Percentiles rank a stretch among this genome's conserved stretches.
These are phyloP conservation scores for Diabrotica balteata DNA, from an alignment of 2,888 invertebrate genomes.

Conservation along the genomic window DNA sequence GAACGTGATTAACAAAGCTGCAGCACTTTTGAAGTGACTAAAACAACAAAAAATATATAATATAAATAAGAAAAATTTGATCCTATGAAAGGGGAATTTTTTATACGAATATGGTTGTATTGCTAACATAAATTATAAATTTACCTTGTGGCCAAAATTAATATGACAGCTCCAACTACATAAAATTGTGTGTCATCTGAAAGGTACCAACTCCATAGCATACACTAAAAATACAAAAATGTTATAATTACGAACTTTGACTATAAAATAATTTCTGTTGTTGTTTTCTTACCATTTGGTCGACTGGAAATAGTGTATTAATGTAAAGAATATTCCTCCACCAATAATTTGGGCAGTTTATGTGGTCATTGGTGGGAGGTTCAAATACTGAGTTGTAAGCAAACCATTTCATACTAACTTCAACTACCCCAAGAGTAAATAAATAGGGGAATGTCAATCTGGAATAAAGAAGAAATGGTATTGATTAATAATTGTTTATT, in stretches of 20 bases:
- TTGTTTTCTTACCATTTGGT: conserved; percentile 74
- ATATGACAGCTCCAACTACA: conserved; percentile 78
- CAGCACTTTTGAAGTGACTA: conserved; percentile 81
- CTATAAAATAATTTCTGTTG: too few species aligned
- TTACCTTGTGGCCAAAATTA: conserved; percentile 77
- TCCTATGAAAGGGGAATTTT: too few species aligned
- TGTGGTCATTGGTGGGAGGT: conserved; percentile 80
- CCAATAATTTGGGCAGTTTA: conserved; percentile 85
- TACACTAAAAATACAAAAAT: conserved; percentile 69
- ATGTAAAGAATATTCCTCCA: conserved; percentile 88
- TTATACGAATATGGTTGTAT: background rate
- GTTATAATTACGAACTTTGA: background rate
- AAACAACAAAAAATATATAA: conserved; percentile 30
- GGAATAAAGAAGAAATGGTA: conserved; percentile 38
- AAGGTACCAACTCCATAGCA: conserved; percentile 92
- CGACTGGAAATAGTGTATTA: conserved; percentile 83
- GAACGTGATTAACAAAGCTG: conserved; percentile 69
- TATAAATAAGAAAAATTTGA: too few species aligned
- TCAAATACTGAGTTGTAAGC: conserved; percentile 83
- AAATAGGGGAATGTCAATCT: conserved; percentile 83
- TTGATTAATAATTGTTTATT: background rate
- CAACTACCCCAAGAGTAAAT: conserved; percentile 82
- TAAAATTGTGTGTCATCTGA: conserved; percentile 90
- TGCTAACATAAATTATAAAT: background rate
- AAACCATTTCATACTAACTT: conserved; percentile 88